Base-by-base conservation (phyloP, 1,140 invertebrate species). In the Rhizoglyphus robini region DNA sequence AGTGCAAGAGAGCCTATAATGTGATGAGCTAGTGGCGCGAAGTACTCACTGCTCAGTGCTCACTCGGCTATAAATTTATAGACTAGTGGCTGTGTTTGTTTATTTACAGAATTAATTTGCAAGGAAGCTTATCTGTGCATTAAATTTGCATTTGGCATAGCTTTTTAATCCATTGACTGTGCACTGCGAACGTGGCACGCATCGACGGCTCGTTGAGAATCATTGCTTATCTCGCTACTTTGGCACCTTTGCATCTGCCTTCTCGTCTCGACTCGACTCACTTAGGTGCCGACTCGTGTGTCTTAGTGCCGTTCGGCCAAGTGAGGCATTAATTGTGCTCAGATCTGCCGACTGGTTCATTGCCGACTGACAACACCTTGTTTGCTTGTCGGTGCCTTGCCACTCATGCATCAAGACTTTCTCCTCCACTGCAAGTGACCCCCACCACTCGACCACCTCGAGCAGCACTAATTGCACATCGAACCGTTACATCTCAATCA, bases 41-140 rank as follows among this genome's bases (percentile, higher is more conserved):
- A 41, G 8, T 8, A 41, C 8, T n/a, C n/a, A n/a, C n/a, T n/a
- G n/a, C n/a, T n/a, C n/a, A n/a, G n/a, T n/a, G n/a, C n/a, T n/a
- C n/a, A n/a, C n/a, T 18, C 18, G 36, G 51, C 51, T 54, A 54
- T 54, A 54, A 54, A 54, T 54, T 54, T 54, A 54, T 54, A 54
- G 51, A 54, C 51, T 23, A 54, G 8, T 20, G 51, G 15, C 8
- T 54, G 8, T 20, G 51, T 54, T 54, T 54, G 51, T 54, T 54
- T 54, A 54, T 54, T 54, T 54, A 54, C 8, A 54, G 51, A 54
- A 54, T 54, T 32, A 54, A 54, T 54, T 54, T 54, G 51, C 51
- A 54, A 5, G 51, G 8, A 54, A 54, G 51, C 51, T 54, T 54
- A 54, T 54, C 51, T 54, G 51, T 54, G 51, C 51, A 54, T 54